phyloP scores from a whole-genome alignment of 2,113 vertebrate genomes.

The Cochlearius cochlearius region DNA sequence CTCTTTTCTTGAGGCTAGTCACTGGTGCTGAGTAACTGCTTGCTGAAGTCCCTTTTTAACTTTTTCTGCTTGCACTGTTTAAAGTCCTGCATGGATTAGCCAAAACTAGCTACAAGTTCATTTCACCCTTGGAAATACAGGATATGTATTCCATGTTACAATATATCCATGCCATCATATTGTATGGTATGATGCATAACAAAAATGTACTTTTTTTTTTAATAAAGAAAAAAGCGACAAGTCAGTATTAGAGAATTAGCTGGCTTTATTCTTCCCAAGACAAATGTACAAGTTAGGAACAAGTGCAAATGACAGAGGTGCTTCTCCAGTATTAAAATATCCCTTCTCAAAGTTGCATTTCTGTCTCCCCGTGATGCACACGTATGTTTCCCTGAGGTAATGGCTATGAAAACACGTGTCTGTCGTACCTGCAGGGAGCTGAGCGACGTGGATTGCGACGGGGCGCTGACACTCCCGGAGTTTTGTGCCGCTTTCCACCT shows the following conservation, averaged over 20 bases:
- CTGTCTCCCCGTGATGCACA: accelerated
- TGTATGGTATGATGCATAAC: background rate
- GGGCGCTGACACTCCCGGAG: slow-evolving; percentile 87
- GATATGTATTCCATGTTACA: background rate
- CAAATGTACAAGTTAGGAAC: background rate
- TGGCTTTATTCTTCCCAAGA: background rate
- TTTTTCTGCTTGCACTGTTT: background rate
- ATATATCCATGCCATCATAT: background rate
- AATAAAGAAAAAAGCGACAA: background rate
- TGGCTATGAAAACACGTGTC: accelerated
- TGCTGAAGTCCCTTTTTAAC: background rate
- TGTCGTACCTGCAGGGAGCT: slow-evolving; percentile 81
- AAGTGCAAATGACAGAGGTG: background rate
- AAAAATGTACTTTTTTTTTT: background rate
- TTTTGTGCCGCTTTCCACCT: slow-evolving; percentile 96
- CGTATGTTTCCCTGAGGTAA: background rate
- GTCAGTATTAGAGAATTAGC: background rate
- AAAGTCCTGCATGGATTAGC: background rate
- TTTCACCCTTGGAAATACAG: background rate
- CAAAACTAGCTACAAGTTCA: background rate
- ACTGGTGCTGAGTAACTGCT: background rate
- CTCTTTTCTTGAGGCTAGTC: background rate
- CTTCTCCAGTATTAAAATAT: background rate
- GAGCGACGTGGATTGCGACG: slow-evolving; percentile 91
- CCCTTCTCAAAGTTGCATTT: background rate